A percentile compares a stretch with the other conserved stretches of the same genome.
phyloP scores from a whole-genome alignment of 2,797 vertebrate species.

The Fistularia commersonii region DNA sequence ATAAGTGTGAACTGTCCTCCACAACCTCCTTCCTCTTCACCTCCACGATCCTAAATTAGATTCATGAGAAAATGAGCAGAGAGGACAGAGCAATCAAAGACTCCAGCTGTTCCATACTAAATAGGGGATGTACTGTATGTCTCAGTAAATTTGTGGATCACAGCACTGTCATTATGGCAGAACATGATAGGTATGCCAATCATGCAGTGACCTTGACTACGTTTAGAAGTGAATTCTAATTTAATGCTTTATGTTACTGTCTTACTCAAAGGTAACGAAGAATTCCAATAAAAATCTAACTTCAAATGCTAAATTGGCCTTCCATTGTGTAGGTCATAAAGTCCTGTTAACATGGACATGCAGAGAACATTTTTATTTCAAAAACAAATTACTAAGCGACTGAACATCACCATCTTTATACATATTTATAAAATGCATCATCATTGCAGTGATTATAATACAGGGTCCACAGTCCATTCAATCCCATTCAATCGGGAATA shows the following conservation, averaged over 20 bases:
- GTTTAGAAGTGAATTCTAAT: conserved; percentile 24
- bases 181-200: conserved; percentile 28
- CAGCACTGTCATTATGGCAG: conserved; percentile 27
- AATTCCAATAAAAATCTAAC: too few species aligned
- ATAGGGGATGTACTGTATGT: conserved; percentile 24
- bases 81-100: conserved; percentile 51
- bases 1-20: conserved; percentile 13
- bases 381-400: too few species aligned
- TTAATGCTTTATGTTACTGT: neutral
- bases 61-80: conserved; percentile 46
- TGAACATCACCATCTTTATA: too few species aligned
- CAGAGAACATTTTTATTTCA: too few species aligned
- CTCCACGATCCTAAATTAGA: conserved; percentile 41
- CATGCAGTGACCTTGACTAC: conserved; percentile 40
- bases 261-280: too few species aligned
- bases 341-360: too few species aligned
- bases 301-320: too few species aligned
- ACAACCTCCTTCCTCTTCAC: conserved; percentile 20
- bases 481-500: too few species aligned
- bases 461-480: too few species aligned
- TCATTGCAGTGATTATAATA: too few species aligned
- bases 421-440: too few species aligned
- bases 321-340: too few species aligned
- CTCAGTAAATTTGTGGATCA: conserved; percentile 44
- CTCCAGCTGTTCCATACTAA: conserved; percentile 48